phyloP scores from a whole-genome alignment of 2,797 vertebrate species.

The Lepidocolaptes lacrymiger region DNA sequence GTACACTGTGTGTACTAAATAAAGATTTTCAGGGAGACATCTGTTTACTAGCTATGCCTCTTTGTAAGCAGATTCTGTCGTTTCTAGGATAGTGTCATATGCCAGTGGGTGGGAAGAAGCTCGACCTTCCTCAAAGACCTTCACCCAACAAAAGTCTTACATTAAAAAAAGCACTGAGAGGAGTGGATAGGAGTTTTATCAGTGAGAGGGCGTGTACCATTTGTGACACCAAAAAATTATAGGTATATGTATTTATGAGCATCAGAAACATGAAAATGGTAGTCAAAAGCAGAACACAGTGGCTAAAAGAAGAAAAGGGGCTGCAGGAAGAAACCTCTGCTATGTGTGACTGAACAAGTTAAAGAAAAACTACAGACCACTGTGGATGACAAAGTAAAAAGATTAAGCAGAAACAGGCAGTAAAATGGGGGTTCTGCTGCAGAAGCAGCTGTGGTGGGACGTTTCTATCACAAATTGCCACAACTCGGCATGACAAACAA shows the following conservation, averaged over 20 bases:
- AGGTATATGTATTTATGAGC: background rate
- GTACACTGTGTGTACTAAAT: background rate
- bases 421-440: background rate
- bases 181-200: background rate
- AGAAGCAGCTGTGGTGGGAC: background rate
- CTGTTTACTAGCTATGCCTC: background rate
- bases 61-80: background rate
- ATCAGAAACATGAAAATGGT: background rate
- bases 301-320: background rate
- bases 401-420: background rate
- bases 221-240: background rate
- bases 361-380: background rate
- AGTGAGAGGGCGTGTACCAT: background rate
- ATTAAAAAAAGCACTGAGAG: background rate
- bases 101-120: background rate
- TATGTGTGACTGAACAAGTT: background rate
- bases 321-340: background rate
- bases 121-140: background rate
- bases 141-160: background rate
- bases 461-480: background rate
- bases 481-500: background rate
- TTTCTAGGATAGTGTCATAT: background rate
- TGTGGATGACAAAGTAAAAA: background rate
- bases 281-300: background rate
- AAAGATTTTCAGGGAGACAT: conserved; percentile 43